Evolutionary conservation across 2,888 invertebrate genomes (phyloP).

Genomic region (Macaria liturata): DNA sequence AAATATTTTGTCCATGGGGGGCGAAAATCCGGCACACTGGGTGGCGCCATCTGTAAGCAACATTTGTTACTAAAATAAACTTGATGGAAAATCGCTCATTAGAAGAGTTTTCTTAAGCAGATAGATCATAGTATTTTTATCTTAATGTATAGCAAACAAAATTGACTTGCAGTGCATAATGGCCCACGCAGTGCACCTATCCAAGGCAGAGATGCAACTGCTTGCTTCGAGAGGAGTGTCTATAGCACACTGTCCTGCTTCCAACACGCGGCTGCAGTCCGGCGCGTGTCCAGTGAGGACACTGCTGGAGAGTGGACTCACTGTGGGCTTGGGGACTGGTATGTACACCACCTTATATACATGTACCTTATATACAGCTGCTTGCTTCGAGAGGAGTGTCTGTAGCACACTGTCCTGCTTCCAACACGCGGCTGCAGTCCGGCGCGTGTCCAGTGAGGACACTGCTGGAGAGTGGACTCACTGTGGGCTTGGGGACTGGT

Average conservation of each 20-base stretch:
- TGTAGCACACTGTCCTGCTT: constrained; percentile 93
- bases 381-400: constrained; percentile 85
- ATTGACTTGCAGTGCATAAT: constrained; percentile 81
- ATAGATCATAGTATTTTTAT: no score
- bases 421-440: constrained; percentile 91
- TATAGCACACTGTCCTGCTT: constrained; percentile 93
- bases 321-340: constrained; percentile 95
- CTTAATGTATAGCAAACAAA: no score
- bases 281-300: constrained; percentile 91
- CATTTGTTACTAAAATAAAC: no score
- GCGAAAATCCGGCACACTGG: no score
- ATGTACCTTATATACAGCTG: no score
- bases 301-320: constrained; percentile 85
- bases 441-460: constrained; percentile 91
- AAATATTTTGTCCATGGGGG: no score
- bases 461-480: constrained; percentile 85
- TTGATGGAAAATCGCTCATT: no score
- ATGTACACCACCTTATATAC: no score
- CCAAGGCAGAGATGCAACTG: constrained; percentile 86
- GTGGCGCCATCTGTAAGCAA: no score
- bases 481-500: constrained; percentile 95
- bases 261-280: constrained; percentile 91
- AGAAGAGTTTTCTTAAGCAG: no score
- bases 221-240: constrained; percentile 85
- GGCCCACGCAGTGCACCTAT: constrained; percentile 92